Evolutionary conservation across 2,888 invertebrate genomes (phyloP).

Genomic region (Nomada lathburiana): DNA sequence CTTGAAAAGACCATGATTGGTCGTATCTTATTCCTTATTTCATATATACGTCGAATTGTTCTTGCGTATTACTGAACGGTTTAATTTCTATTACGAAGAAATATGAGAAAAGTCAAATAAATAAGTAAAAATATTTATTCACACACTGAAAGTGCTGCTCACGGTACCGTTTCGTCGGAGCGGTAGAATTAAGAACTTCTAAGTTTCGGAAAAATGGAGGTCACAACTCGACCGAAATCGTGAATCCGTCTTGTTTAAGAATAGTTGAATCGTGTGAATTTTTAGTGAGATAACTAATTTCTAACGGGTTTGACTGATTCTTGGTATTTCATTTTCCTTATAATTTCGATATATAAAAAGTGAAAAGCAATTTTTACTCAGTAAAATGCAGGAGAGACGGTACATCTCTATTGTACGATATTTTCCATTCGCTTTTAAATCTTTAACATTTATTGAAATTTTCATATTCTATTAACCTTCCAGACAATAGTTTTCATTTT

Average conservation of each 20-base stretch:
- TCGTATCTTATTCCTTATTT: neutral
- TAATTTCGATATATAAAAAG: conserved; percentile 13
- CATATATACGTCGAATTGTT: neutral
- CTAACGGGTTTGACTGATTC: conserved; percentile 24
- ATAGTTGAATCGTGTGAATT: conserved; percentile 39
- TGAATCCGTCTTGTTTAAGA: conserved; percentile 58
- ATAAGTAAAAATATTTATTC: conserved; percentile 27
- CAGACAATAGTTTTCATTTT: neutral
- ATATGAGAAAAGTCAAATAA: neutral
- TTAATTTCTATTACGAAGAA: neutral
- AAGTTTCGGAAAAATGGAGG: conserved; percentile 75
- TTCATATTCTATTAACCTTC: neutral
- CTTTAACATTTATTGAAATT: conserved; percentile 15
- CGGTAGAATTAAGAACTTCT: conserved; percentile 74
- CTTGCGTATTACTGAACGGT: neutral
- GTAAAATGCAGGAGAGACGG: conserved; percentile 77
- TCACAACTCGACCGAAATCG: conserved; percentile 64
- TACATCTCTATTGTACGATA: conserved; percentile 41
- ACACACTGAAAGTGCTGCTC: conserved; percentile 41
- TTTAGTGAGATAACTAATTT: conserved; percentile 53
- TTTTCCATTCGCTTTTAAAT: conserved; percentile 41
- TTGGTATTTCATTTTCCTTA: conserved; percentile 22
- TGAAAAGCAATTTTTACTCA: conserved; percentile 47
- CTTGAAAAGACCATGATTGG: neutral
- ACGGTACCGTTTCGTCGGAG: conserved; percentile 46